Conservation (phyloP, 2,113 vertebrate genomes). For the Ginglymostoma cirratum region DNA sequence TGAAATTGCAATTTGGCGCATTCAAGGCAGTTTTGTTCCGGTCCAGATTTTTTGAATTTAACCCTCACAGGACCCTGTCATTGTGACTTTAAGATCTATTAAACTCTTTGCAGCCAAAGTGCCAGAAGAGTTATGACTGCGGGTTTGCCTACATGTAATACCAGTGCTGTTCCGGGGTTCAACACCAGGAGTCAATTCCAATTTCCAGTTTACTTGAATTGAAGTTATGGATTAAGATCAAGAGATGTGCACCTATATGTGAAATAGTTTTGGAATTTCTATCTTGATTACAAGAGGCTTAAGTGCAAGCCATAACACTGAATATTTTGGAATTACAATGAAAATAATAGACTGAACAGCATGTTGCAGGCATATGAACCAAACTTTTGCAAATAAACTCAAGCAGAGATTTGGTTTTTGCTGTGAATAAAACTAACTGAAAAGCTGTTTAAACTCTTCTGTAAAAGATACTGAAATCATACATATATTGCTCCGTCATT, state of each 20-base stretch:
- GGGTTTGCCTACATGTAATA: background rate
- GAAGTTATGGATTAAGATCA: background rate
- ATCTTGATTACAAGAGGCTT: background rate
- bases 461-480: background rate
- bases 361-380: background rate
- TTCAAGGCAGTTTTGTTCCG: no score
- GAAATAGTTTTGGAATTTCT: background rate
- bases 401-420: background rate
- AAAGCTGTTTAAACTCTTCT: no score
- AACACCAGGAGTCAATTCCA: background rate
- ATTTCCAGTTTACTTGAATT: background rate
- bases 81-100: no score
- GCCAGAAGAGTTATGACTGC: background rate
- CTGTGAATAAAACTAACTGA: background rate
- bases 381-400: background rate
- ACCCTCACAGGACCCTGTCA: no score
- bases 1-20: no score
- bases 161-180: background rate
- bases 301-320: background rate
- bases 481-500: background rate
- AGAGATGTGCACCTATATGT: background rate
- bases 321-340: no score
- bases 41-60: no score
- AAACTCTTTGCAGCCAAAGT: background rate
- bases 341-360: background rate